Evolutionary conservation across 2,113 vertebrate genomes (phyloP), one percentile per base, ranked within the genome.

Genomic region (Xiphorhynchus elegans): DNA sequence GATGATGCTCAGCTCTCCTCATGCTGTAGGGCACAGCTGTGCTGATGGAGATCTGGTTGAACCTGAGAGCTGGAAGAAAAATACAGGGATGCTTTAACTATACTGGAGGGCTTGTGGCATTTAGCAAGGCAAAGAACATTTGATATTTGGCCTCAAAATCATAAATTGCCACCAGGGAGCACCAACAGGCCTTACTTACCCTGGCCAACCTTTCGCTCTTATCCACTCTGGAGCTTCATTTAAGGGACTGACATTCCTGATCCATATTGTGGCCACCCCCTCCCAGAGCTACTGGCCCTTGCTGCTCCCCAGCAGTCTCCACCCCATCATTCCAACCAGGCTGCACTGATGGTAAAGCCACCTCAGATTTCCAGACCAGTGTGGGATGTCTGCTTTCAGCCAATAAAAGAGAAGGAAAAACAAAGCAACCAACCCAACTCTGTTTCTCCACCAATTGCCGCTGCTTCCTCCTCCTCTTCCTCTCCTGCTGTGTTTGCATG

Each of bases 11-110:
- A 0, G 93, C 18, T 37, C 90, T 78, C 80, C 68, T 93, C 84
- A 82, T 58, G 44, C 93, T 82, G 81, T 90, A 92, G 40, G 97
- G 97, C n/a, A 96, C 58, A 1, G 95, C 93, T 0, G 97, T 97
- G 85, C 97, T 97, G 92, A 95, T 82, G 47, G 97, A 90, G 80
- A 97, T 94, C 3, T 93, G 94, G 66, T 95, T 97, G 89, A 95
- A 96, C 64, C 74, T 94, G 62, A 97, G 70, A 67, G 82, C 97
- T 97, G 58, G 53, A 88, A 73, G 72, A 31, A 76, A 92, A 94
- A 75, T 0, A 62, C 7, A 31, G 44, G 67, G 26, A 74, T 14
- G 44, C 13, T 70, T 83, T 63, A 66, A 24, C 28, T 63, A 4
- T 2, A 6, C 8, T 9, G 46, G 37, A 35, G 68, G 33, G 47